Evolutionary conservation across 2,113 vertebrate species (phyloP).

Genomic region (Nycticryphes semicollaris): DNA sequence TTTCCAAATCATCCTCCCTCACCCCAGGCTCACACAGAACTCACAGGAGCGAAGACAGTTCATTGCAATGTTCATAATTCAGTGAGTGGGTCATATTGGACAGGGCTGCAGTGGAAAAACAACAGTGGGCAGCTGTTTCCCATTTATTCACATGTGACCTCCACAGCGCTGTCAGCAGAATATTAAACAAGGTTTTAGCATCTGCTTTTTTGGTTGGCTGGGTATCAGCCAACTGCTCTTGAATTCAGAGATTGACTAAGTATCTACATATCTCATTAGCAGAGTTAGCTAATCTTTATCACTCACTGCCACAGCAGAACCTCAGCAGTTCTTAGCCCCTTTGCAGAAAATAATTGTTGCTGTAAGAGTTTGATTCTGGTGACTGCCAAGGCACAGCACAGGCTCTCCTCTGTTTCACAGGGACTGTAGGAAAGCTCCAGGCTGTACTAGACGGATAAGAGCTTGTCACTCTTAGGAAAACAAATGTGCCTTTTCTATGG

Average conservation of each 20-base stretch:
- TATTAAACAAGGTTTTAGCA: slow-evolving; percentile 37
- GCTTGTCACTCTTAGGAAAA: not conserved
- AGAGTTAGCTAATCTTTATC: not conserved
- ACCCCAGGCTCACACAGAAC: not conserved
- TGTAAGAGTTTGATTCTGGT: not conserved
- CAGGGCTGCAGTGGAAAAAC: not conserved
- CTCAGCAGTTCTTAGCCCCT: not conserved
- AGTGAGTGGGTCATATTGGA: not conserved
- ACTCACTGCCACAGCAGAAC: not conserved
- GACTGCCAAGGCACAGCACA: not conserved
- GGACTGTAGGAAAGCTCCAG: not conserved
- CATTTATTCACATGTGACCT: slow-evolving; percentile 21
- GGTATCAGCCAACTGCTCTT: slow-evolving; percentile 1
- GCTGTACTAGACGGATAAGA: not conserved
- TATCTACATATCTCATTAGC: not conserved
- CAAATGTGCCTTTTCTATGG: not conserved
- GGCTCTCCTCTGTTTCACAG: not conserved
- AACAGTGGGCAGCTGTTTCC: slow-evolving; percentile 18
- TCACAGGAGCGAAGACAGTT: not conserved
- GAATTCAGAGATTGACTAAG: not conserved
- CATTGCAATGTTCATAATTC: not conserved
- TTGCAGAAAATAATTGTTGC: not conserved
- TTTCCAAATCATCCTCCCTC: not conserved
- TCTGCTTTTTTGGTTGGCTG: slow-evolving; percentile 21
- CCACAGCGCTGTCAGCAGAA: slow-evolving; percentile 1